These are phyloP conservation scores for Scrobipalpa costella DNA, from an alignment of 2,888 invertebrate species.

Conservation along the genomic window DNA sequence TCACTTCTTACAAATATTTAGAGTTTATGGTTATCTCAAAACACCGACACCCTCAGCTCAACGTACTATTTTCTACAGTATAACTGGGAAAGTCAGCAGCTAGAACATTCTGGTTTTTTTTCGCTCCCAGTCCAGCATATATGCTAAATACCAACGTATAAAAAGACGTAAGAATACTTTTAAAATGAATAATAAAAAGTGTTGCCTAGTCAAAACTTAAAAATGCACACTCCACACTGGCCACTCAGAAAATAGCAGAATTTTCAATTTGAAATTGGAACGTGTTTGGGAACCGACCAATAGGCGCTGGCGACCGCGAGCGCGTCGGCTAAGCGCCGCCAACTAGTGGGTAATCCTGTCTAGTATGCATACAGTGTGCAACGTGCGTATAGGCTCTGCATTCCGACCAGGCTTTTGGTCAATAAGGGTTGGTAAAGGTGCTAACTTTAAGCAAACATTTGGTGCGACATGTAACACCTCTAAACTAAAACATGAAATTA, in stretches of 20 bases:
- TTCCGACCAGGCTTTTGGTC: constrained; percentile 48
- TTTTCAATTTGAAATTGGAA: constrained; percentile 36
- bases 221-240: constrained; percentile 14
- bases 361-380: constrained; percentile 57
- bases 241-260: background rate
- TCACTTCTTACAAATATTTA: too few relatives aligned
- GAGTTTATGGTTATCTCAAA: too few relatives aligned
- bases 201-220: constrained; percentile 8
- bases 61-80: too few relatives aligned
- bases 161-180: background rate
- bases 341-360: constrained; percentile 75
- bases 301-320: constrained; percentile 62
- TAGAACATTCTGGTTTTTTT: too few relatives aligned
- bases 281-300: constrained; percentile 64
- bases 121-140: constrained; percentile 10
- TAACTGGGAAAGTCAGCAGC: too few relatives aligned
- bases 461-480: background rate
- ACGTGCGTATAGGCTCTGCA: constrained; percentile 70
- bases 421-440: constrained; percentile 29
- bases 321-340: constrained; percentile 70
- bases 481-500: too few relatives aligned
- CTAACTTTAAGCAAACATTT: background rate
- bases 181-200: constrained; percentile 18
- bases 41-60: too few relatives aligned
- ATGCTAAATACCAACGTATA: too few relatives aligned